Base-by-base conservation (phyloP, 2,797 vertebrate genomes). In the Chromis chromis region DNA sequence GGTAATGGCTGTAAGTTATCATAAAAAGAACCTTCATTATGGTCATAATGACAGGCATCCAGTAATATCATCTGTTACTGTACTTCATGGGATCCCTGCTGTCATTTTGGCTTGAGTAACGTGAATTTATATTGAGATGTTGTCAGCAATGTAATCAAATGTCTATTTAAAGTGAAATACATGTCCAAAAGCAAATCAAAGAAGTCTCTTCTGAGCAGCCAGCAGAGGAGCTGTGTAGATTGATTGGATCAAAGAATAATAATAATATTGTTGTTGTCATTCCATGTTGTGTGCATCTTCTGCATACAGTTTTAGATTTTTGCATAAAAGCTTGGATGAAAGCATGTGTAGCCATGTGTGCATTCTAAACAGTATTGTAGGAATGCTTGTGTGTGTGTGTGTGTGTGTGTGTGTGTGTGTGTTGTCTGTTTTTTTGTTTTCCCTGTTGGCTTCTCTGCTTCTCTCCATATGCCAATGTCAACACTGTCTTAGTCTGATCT, bases 91-190 rank as follows among this genome's bases (percentile, higher is more conserved):
- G 48, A 62, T 60, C 28, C 27, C 17, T 58, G 36, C 28, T 78
- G 33, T 50, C 36, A 22, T 63, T 68, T 63, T 78, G 61, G 79
- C 52, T 31, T 49, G 16, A n/a, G n/a, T 68, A 31, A 42, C 63
- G 61, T 40, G 17, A 69, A 68, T 76, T 57, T 36, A 6, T 56
- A 19, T 77, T 81, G 58, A 62, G 1, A 81, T 74, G 21, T 5
- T 14, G 65, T 78, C 39, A 55, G 49, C 19, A n/a, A 36, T 66
- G 44, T 52, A 46, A 72, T 69, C 22, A 71, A 65, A 72, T 11
- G 73, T 70, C 27, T 22, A 39, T 58, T 65, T 25, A 9, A 54
- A 59, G 33, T 27, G 33, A 60, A 54, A 56, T 42, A 59, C 27
- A 10, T 59, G 27, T 60, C 48, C 16, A 31, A 49, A 21, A 33